Evolutionary conservation across 2,888 invertebrate species (phyloP).

Genomic region (Oeneis ivallda): DNA sequence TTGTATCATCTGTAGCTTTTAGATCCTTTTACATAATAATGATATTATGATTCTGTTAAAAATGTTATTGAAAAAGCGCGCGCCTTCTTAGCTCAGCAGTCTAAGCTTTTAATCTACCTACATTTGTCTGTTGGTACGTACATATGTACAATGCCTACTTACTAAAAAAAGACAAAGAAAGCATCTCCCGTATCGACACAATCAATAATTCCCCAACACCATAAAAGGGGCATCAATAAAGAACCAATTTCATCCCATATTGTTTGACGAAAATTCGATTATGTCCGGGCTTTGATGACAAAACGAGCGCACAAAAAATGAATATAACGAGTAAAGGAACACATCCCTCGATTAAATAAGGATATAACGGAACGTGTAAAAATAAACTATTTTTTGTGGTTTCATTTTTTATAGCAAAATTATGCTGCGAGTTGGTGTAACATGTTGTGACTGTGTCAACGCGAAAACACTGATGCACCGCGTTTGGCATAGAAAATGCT

Average conservation of each 20-base stretch:
- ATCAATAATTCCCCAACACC: constrained; percentile 56
- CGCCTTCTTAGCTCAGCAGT: no score
- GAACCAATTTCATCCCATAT: constrained; percentile 75
- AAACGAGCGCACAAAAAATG: constrained; percentile 52
- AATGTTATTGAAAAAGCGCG: no score
- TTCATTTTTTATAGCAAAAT: constrained; percentile 12
- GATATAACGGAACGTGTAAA: constrained; percentile 69
- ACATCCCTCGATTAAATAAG: constrained; percentile 62
- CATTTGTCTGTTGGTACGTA: not conserved
- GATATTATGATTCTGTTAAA: no score
- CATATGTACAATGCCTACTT: not conserved
- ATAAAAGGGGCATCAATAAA: constrained; percentile 67
- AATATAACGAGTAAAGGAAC: constrained; percentile 52
- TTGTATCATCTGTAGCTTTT: no score
- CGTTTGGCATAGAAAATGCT: not conserved
- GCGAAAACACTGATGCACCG: no score
- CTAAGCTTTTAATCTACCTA: not conserved
- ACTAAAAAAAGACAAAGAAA: constrained; percentile 33
- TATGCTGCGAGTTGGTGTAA: not conserved
- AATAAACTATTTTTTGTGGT: constrained; percentile 56
- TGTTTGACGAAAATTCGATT: constrained; percentile 79
- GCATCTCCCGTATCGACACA: constrained; percentile 51
- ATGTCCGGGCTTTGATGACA: constrained; percentile 66
- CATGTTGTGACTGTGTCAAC: not conserved
- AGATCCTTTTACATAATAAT: no score